A percentile compares a stretch with the other conserved stretches of the same genome.
Conservation (phyloP, 2,113 vertebrate species). For the Petroica traversi region DNA sequence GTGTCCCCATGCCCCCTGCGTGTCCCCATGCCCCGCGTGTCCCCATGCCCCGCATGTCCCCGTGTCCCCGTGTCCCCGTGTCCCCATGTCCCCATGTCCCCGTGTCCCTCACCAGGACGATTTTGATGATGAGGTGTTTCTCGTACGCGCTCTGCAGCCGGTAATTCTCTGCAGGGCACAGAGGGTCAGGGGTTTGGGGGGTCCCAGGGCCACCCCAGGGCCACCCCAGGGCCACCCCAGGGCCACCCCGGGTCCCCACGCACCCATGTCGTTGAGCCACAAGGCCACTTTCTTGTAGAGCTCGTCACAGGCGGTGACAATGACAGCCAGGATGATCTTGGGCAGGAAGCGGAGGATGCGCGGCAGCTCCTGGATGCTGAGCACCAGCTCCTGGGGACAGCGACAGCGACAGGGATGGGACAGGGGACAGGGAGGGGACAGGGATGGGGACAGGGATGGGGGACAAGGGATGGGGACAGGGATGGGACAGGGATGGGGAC, state of each 20-base stretch:
- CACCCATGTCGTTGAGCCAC: constrained; percentile 98
- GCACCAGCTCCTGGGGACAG: constrained; percentile 89
- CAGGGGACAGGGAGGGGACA: too few species aligned
- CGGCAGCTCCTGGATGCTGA: constrained; percentile 91
- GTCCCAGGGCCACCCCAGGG: not conserved
- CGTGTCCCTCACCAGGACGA: constrained; percentile 88
- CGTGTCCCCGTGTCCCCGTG: too few species aligned
- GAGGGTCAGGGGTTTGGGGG: not conserved
- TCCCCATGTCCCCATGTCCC: too few species aligned
- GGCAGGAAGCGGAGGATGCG: constrained; percentile 89
- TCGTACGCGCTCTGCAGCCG: constrained; percentile 98
- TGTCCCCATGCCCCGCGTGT: too few species aligned
- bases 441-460: too few species aligned
- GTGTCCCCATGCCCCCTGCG: too few species aligned
- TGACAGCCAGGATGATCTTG: constrained; percentile 91
- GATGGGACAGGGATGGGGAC: too few species aligned
- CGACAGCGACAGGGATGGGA: too few species aligned
- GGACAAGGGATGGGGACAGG: too few species aligned
- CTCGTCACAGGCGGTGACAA: constrained; percentile 91
- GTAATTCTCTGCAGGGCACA: constrained; percentile 86
- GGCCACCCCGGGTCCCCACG: not conserved
- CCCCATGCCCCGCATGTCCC: too few species aligned
- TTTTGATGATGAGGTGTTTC: constrained; percentile 98
- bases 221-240: too few species aligned
- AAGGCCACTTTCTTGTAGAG: constrained; percentile 94